phyloP scores from a whole-genome alignment of 2,113 vertebrate species.

The Mirza zaza region DNA sequence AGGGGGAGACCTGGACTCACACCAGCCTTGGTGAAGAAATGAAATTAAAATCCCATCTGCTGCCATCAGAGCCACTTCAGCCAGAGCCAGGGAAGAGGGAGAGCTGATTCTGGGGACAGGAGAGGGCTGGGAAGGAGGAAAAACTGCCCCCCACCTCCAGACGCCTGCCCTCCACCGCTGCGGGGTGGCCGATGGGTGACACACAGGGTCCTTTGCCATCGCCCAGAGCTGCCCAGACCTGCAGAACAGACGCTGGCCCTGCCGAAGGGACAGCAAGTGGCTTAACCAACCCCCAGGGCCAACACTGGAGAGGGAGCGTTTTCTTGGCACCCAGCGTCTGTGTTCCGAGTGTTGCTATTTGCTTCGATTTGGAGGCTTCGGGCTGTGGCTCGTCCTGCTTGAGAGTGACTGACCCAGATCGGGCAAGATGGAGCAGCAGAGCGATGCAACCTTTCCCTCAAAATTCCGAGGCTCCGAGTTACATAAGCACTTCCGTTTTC shows the following conservation, averaged over 20 bases:
- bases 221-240: neutral
- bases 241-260: neutral
- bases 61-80: neutral
- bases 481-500: constrained; percentile 68
- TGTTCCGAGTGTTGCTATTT: neutral
- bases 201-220: neutral
- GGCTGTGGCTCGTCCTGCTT: neutral
- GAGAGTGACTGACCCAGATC: constrained; percentile 51
- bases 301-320: neutral
- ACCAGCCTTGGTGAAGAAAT: neutral
- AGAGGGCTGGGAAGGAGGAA: neutral
- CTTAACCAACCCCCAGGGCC: neutral
- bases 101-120: neutral
- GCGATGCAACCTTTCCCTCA: neutral
- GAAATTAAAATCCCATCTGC: neutral
- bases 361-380: neutral
- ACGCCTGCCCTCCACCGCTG: rapidly evolving
- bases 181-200: neutral
- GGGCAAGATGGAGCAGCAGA: neutral
- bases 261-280: rapidly evolving
- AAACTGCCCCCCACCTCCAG: neutral
- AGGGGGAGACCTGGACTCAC: neutral
- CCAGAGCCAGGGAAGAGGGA: neutral
- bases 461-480: neutral
- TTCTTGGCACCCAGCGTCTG: neutral